Evolutionary conservation across 2,888 invertebrate species (phyloP).

Genomic region (Limnephilus auricula): DNA sequence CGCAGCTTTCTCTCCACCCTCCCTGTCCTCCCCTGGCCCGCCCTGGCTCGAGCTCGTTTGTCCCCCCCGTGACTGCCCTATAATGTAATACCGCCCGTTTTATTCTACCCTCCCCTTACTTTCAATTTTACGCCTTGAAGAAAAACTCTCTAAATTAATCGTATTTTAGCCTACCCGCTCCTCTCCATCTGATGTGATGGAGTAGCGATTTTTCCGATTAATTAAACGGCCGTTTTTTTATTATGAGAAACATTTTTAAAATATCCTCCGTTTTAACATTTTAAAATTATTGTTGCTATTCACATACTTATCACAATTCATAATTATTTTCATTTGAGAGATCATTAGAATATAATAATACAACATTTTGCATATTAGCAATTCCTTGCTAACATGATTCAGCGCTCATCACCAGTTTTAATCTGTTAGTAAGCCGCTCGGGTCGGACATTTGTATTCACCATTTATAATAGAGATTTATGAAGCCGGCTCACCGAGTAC

Average conservation of each 20-base stretch:
- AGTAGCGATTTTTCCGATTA: constrained; percentile 48
- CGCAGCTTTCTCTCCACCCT: constrained; percentile 60
- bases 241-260: constrained; percentile 3
- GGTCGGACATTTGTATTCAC: constrained; percentile 48
- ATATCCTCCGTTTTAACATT: not conserved
- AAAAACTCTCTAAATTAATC: constrained; percentile 55
- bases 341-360: not conserved
- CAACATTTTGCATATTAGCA: not conserved
- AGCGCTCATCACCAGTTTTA: constrained; percentile 23
- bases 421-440: constrained; percentile 17
- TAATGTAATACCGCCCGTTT: constrained; percentile 50
- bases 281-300: not conserved
- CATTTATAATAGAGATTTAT: constrained; percentile 57
- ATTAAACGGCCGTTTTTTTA: constrained; percentile 22
- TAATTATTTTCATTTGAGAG: no score
- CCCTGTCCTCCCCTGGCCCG: constrained; percentile 50
- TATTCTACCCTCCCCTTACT: constrained; percentile 48
- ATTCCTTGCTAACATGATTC: not conserved
- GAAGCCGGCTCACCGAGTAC: not conserved
- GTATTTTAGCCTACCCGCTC: constrained; percentile 48
- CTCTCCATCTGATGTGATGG: constrained; percentile 33
- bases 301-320: not conserved
- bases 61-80: constrained; percentile 41
- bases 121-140: constrained; percentile 52
- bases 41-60: constrained; percentile 22